Evolutionary conservation across 2,113 vertebrate genomes (phyloP).

Genomic region (Capreolus pygargus): DNA sequence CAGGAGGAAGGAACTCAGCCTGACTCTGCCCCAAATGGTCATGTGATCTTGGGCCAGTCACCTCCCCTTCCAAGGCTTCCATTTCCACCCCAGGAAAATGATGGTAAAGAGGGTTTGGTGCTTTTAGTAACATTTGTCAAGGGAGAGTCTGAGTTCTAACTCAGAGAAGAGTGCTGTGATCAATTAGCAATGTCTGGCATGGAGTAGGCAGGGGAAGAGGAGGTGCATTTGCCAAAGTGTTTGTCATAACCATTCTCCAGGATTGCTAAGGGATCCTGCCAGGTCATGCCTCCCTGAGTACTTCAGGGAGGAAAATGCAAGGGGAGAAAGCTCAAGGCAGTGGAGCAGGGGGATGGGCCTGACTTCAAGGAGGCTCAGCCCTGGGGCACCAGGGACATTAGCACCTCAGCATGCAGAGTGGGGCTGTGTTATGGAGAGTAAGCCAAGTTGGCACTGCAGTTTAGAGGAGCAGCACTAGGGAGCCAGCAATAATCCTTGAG

Average conservation of each 20-base stretch:
- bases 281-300: neutral
- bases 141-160: neutral
- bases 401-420: neutral
- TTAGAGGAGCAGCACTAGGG: neutral
- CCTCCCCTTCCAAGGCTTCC: neutral
- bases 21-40: no score
- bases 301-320: neutral
- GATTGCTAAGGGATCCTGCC: neutral
- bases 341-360: neutral
- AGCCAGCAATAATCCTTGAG: neutral
- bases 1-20: neutral
- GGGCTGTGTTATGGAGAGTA: rapidly evolving
- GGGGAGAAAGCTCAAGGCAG: neutral
- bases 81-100: neutral
- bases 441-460: no score
- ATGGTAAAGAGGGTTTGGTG: neutral
- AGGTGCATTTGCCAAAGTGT: neutral
- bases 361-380: neutral
- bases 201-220: neutral
- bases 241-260: neutral
- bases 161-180: neutral
- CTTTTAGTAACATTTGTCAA: neutral
- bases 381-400: no score
- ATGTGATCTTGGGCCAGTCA: neutral
- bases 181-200: neutral